Conservation (phyloP, 2,113 vertebrate species). For the Oryzias melastigma region DNA sequence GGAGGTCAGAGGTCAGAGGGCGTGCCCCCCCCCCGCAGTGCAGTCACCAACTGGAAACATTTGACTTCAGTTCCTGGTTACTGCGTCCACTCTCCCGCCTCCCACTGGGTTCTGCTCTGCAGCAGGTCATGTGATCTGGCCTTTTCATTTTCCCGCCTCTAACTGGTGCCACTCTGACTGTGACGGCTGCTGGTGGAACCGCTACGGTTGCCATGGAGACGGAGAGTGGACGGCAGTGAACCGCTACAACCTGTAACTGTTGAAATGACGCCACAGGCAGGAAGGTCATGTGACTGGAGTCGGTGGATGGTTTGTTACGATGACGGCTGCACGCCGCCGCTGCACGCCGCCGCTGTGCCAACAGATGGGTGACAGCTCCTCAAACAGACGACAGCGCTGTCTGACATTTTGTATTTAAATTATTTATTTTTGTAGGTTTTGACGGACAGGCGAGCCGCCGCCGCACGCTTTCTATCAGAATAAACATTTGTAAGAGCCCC, state of each 20-base stretch:
- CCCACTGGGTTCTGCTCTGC: slow-evolving; percentile 6
- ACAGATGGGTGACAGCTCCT: slow-evolving; percentile 48
- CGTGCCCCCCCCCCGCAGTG: not conserved
- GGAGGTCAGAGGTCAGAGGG: too few relatives aligned
- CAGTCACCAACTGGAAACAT: slow-evolving; percentile 46
- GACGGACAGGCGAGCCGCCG: slow-evolving; percentile 64
- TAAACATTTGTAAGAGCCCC: slow-evolving; percentile 76
- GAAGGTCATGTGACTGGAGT: too few relatives aligned
- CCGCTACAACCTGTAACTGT: slow-evolving; percentile 41
- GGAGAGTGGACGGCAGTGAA: slow-evolving; percentile 35
- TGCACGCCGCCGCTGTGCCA: slow-evolving; percentile 20
- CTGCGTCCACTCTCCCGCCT: slow-evolving; percentile 17
- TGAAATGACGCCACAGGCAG: not conserved
- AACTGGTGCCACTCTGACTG: not conserved
- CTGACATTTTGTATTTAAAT: slow-evolving; percentile 88
- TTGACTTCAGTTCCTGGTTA: slow-evolving; percentile 46
- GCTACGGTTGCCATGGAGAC: not conserved
- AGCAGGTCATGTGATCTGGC: not conserved
- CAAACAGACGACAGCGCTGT: slow-evolving; percentile 71
- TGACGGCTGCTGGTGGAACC: too few relatives aligned
- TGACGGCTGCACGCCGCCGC: too few relatives aligned
- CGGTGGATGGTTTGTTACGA: too few relatives aligned
- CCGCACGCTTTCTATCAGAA: slow-evolving; percentile 81
- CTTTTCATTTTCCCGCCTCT: not conserved
- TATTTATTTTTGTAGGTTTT: slow-evolving; percentile 90